Percentiles rank a stretch among this genome's conserved stretches.
phyloP scores from a whole-genome alignment of 2,888 invertebrate genomes.

The Sinhomidia bicolor region DNA sequence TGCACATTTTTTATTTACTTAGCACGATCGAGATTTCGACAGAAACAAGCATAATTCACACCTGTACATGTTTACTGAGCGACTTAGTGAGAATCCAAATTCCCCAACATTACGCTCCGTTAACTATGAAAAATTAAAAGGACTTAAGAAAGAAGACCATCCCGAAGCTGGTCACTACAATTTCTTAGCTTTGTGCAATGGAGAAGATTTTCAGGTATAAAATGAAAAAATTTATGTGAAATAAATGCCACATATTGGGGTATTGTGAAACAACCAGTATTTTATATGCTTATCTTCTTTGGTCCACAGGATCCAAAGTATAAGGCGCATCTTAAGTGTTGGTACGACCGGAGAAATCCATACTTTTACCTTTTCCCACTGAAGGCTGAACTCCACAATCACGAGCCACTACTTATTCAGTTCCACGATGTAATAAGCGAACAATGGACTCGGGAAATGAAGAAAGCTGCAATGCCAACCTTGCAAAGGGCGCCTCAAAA shows the following conservation, averaged over 20 bases:
- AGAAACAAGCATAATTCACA: conserved; percentile 73
- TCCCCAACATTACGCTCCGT: conserved; percentile 62
- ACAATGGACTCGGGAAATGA: conserved; percentile 73
- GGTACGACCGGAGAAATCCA: conserved; percentile 73
- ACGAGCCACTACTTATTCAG: conserved; percentile 72
- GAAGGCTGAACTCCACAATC: conserved; percentile 72
- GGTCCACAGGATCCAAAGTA: conserved; percentile 64
- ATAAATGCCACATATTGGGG: conserved; percentile 65
- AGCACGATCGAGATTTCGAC: conserved; percentile 79
- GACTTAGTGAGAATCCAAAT: conserved; percentile 64
- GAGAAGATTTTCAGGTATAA: conserved; percentile 75
- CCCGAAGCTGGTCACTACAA: conserved; percentile 78
- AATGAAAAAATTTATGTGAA: conserved; percentile 32
- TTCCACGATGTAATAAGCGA: conserved; percentile 75
- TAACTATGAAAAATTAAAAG: conserved; percentile 64
- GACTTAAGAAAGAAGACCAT: conserved; percentile 62
- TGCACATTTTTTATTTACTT: background rate
- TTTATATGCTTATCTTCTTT: background rate
- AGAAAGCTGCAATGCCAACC: conserved; percentile 76
- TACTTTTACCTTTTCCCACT: conserved; percentile 74
- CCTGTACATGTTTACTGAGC: conserved; percentile 74
- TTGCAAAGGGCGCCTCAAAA: conserved; percentile 78
- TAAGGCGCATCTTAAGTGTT: conserved; percentile 70
- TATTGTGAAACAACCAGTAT: conserved; percentile 58
- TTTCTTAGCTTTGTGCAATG: conserved; percentile 79